Evolutionary conservation across 1,140 invertebrate genomes (phyloP), one percentile per base, ranked within the genome.

Genomic region (Oncopeltus fasciatus): DNA sequence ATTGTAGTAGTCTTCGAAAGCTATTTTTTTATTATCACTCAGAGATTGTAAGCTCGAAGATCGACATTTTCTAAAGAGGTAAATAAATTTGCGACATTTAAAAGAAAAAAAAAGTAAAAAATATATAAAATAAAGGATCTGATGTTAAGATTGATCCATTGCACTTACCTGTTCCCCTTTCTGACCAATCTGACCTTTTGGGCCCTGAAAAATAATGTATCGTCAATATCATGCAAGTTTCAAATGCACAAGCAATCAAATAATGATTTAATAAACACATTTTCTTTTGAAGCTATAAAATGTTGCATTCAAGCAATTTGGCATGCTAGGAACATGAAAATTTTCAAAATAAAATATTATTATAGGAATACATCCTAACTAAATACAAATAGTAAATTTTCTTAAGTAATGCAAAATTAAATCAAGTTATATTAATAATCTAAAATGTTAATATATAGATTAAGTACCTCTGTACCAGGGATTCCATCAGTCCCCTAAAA

Each of bases 401-500:
- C 18, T 20, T 11, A 46, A 3, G n/a, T 46, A 18, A n/a, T 18
- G 18, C 9, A 1, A 46, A 2, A 9, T 46, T 20, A 46, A 46
- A 46, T 9, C 44, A 20, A 20, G 21, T 20, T 46, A 46, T 20
- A 9, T 46, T 20, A 46, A 1, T 20, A 20, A 46, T 46, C 21
- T 9, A 46, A 46, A 20, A 20, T 46, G 44, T 46, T 46, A 46
- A 20, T 46, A 46, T 20, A 46, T 33, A 11, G 12, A 2, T 29
- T 59, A 53, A 72, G 72, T 81, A 92, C 90, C 86, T 91, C 87
- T 78, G 83, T 80, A 69, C 90, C 90, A 70, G 90, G 90, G 72
- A 93, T 92, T 70, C 90, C 90, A 73, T 94, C 90, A 62, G 89
- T 92, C 68, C 90, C 90, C 89, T 92, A 81, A 71, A 80, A 82